Conservation (phyloP, 2,113 vertebrate genomes). For the Bombycilla garrulus region DNA sequence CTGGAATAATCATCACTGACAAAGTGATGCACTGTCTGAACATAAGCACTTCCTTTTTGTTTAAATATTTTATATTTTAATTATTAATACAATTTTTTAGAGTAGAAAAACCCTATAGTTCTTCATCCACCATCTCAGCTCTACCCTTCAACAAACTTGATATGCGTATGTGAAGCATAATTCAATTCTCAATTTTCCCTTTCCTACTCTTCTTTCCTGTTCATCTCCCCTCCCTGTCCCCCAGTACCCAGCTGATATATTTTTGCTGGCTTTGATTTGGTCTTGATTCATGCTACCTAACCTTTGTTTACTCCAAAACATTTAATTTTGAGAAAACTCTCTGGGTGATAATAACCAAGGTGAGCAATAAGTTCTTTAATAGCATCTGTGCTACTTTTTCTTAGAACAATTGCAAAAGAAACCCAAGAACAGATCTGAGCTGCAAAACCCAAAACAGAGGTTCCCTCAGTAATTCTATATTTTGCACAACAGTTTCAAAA, state of each 20-base stretch:
- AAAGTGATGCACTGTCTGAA: neutral
- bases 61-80: neutral
- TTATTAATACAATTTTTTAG: neutral
- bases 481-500: neutral
- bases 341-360: neutral
- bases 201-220: neutral
- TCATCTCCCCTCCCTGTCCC: accelerated
- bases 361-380: neutral
- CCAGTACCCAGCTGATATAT: neutral
- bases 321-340: neutral
- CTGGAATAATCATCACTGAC: neutral
- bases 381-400: neutral
- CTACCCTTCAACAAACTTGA: neutral
- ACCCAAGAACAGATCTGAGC: neutral
- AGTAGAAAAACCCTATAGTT: neutral
- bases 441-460: neutral
- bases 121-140: neutral
- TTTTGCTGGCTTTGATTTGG: neutral
- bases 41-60: neutral
- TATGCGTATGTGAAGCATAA: neutral
- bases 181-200: neutral
- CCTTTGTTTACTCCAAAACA: neutral
- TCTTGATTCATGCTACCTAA: neutral
- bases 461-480: neutral
- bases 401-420: neutral